These are phyloP conservation scores for Synaphobranchus kaupii DNA, from an alignment of 2,797 vertebrate species.

Conservation along the genomic window DNA sequence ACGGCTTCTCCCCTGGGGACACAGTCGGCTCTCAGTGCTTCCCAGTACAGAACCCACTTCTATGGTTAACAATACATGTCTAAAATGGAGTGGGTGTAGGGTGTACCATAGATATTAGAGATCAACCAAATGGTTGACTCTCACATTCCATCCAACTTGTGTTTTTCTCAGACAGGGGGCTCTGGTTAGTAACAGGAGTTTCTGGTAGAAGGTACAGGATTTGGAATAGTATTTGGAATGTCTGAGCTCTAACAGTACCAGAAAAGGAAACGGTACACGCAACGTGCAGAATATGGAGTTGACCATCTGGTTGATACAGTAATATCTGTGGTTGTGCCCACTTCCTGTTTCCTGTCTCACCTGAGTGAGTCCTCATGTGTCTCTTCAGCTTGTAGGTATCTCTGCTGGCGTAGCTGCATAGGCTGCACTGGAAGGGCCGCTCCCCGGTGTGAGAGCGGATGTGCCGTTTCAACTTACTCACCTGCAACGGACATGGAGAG, in stretches of 20 bases:
- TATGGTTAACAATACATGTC: neutral
- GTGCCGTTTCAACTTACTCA: slow-evolving; percentile 98
- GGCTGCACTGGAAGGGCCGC: slow-evolving; percentile 97
- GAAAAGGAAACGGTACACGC: neutral
- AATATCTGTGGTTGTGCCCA: neutral
- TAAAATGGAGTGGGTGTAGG: neutral
- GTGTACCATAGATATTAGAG: neutral
- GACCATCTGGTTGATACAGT: neutral
- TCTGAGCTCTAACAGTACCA: neutral
- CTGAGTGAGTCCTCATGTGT: slow-evolving; percentile 98
- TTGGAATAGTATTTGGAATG: neutral
- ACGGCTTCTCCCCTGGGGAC: slow-evolving; percentile 90
- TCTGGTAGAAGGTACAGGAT: neutral
- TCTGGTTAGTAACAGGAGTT: neutral
- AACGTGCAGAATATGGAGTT: neutral
- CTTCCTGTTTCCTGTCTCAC: slow-evolving; percentile 62
- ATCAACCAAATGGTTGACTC: neutral
- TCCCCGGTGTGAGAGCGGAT: slow-evolving; percentile 97
- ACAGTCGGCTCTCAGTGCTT: neutral
- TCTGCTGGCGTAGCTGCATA: slow-evolving; percentile 98
- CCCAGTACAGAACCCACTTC: neutral
- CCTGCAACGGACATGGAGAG: slow-evolving; percentile 63
- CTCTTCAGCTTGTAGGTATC: slow-evolving; percentile 98
- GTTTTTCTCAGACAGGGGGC: neutral
- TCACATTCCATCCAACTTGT: neutral